A percentile compares a stretch with the other conserved stretches of the same genome.
Evolutionary conservation across 1,140 invertebrate genomes (phyloP).

Genomic region (Caenorhabditis inopinata): DNA sequence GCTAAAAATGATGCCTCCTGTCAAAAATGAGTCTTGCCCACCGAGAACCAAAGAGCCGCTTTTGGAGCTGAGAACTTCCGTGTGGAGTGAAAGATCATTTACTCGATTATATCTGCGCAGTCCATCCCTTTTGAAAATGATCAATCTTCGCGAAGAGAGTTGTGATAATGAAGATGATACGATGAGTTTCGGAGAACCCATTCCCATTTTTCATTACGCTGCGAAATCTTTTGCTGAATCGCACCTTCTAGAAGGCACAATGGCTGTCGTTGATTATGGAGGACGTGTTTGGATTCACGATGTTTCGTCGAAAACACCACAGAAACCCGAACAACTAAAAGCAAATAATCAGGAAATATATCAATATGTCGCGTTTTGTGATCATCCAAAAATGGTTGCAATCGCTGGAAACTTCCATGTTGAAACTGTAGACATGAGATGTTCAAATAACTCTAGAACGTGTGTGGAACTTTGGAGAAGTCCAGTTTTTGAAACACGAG

Average conservation of each 20-base stretch:
- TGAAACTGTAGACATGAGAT: slow-evolving; percentile 28
- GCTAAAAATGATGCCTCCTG: background rate
- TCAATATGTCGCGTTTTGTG: slow-evolving; percentile 4
- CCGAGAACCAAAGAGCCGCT: background rate
- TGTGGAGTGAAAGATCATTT: background rate
- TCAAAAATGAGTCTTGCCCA: background rate
- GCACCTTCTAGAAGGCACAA: background rate
- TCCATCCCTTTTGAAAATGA: background rate
- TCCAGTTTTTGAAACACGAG: background rate
- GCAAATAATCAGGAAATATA: slow-evolving; percentile 12
- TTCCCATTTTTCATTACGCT: background rate
- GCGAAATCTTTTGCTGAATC: slow-evolving; percentile 4
- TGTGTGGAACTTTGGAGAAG: slow-evolving; percentile 5
- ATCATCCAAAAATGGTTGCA: slow-evolving; percentile 37
- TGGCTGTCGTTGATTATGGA: background rate
- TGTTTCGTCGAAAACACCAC: background rate
- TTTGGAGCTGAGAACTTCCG: background rate
- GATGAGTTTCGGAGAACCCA: background rate
- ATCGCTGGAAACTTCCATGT: background rate
- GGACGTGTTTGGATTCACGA: background rate
- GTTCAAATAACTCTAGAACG: background rate
- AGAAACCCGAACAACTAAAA: background rate
- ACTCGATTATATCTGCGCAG: background rate
- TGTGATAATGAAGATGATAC: background rate
- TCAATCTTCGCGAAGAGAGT: background rate